Evolutionary conservation across 2,888 invertebrate genomes (phyloP), one percentile per base, ranked within the genome.

Genomic region (Drosophila ezoana): DNA sequence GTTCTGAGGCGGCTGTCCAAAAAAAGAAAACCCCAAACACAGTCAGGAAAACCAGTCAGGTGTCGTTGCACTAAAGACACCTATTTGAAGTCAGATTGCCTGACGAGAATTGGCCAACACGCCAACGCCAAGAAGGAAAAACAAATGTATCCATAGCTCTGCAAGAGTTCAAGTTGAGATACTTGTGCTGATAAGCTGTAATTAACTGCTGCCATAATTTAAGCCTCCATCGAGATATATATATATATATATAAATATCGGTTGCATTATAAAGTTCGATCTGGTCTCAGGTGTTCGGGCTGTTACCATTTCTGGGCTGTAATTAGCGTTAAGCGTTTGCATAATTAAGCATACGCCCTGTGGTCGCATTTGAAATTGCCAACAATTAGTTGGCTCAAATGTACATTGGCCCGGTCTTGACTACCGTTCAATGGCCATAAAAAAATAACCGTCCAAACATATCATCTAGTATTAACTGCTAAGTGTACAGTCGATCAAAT

Each of bases 331-430:
- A 61, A 86, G 76, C 60, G 84, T 81, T 77, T 75, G 81, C 83
- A 86, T 86, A 86, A 86, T 86, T 84, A 86, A 87, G 88, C 75
- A 86, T 83, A 85, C 85, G 83, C 85, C 88, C 86, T 87, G 86
- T 76, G 69, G 14, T 54, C 66, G 44, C 67, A 44, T 72, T 74
- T 41, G 51, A 56, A 72, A 64, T 72, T 59, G 51, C 28, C 35
- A 16, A 49, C 81, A 81, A 79, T 82, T 86, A 81, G 80, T 56
- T 68, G 44, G 60, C 53, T 83, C 65, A 64, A 66, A 58, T 72
- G 58, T 57, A 63, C 67, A 61, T 64, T 77, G 75, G 52, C 64
- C 64, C 18, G 57, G 10, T 61, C 79, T 43, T 47, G 65, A 69
- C 80, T 62, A 58, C 77, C 67, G 61, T 74, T 73, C 66, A 59